Evolutionary conservation across 2,888 invertebrate genomes (phyloP), one percentile per base, ranked within the genome.

Genomic region (Drosophila dives): DNA sequence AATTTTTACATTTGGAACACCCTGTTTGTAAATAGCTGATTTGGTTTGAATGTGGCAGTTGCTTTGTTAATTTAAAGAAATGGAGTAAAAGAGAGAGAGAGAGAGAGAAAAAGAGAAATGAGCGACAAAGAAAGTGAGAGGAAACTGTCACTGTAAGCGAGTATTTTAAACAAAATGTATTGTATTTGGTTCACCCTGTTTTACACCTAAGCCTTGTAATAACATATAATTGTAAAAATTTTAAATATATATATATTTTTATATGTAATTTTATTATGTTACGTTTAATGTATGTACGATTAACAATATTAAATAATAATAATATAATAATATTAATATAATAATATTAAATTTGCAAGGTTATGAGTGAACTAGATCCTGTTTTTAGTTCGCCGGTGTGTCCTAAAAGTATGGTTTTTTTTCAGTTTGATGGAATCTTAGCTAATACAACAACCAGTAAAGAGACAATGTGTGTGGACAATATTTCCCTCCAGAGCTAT

Each of bases 1-100:
- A 59, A 75, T 38, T 20, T 33, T 38, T 40, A 23, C 12, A 12
- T 5, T 29, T 17, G 63, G 3, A 11, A 2, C 62, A 65, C 72
- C 76, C 75, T 72, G 65, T 67, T 38, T 29, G 26, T 42, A 12
- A 12, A 45, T 20, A 50, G 32, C 32, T n/a, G 15, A 20, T 10
- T 64, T 80, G 23, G 26, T 29, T 85, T 72, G 68, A 86, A 86
- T 84, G 81, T 86, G 70, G 74, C 74, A 84, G 64, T 81, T 81
- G 79, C 75, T 75, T 89, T 84, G 81, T 76, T 75, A 67, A 82
- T 82, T 81, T 68, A 78, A 6, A 23, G 23, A 8, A 12, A 51
- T 7, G 12, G n/a, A 6, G 40, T n/a, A 17, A 36, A 6, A 45
- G n/a, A 40, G 36, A 36, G 12, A 36, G n/a, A 42, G 26, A 29